Conservation (phyloP, 1,140 invertebrate genomes). For the Hermatobates lingyangjiaoensis region DNA sequence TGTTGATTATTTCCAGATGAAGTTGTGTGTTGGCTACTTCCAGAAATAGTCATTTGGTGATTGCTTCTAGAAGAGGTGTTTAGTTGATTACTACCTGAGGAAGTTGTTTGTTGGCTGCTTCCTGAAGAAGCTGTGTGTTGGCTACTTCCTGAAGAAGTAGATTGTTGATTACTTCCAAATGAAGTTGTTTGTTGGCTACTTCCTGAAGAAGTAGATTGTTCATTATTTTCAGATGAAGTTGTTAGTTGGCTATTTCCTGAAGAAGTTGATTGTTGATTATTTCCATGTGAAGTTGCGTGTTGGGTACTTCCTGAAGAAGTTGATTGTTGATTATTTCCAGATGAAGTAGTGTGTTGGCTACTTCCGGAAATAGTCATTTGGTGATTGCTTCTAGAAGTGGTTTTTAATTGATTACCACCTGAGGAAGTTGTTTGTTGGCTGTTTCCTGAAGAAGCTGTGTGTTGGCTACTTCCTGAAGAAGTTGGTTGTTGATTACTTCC, state of each 20-base stretch:
- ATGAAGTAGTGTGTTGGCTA: slow-evolving; percentile 10
- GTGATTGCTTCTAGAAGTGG: slow-evolving; percentile 9
- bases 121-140: slow-evolving; percentile 11
- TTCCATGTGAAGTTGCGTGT: too few relatives aligned
- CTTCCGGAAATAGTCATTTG: slow-evolving; percentile 4
- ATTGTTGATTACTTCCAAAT: slow-evolving; percentile 7
- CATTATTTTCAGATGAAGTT: slow-evolving; percentile 7
- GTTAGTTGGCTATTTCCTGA: slow-evolving; percentile 10
- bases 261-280: slow-evolving; percentile 11
- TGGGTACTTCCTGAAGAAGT: too few relatives aligned
- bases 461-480: slow-evolving; percentile 10
- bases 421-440: slow-evolving; percentile 11
- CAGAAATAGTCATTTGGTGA: slow-evolving; percentile 2
- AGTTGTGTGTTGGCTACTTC: slow-evolving; percentile 8
- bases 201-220: slow-evolving; percentile 14
- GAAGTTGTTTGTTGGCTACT: not conserved
- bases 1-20: slow-evolving; percentile 8
- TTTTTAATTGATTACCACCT: slow-evolving; percentile 7
- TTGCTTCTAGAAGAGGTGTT: too few relatives aligned
- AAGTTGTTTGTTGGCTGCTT: not conserved
- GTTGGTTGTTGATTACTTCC: slow-evolving; percentile 7
- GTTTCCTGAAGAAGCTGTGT: slow-evolving; percentile 11
- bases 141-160: slow-evolving; percentile 7
- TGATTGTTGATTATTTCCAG: slow-evolving; percentile 10
- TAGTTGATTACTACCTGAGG: too few relatives aligned